phyloP scores from a whole-genome alignment of 2,888 invertebrate genomes.

The Rugalucina vietnamica region DNA sequence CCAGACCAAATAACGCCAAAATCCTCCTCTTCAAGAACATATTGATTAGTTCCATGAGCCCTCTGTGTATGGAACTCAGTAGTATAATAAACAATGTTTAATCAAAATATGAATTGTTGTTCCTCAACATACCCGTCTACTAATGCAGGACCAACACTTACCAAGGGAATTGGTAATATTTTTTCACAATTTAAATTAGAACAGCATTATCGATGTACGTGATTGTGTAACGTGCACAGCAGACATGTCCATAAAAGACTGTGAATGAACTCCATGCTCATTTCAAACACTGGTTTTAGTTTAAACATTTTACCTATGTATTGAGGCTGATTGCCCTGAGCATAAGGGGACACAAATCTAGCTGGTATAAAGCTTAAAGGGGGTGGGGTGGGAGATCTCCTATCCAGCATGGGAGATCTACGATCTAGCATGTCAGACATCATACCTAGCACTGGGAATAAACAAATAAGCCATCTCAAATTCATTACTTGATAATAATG shows the following conservation, averaged over 20 bases:
- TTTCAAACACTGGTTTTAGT: not conserved
- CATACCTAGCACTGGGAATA: not conserved
- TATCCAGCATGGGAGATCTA: conserved; percentile 66
- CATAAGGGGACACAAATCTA: conserved; percentile 67
- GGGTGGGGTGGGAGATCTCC: conserved; percentile 55
- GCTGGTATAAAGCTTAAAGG: conserved; percentile 51
- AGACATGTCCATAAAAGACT: not conserved
- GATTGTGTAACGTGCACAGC: not conserved
- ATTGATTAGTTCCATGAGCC: too few species aligned
- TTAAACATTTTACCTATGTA: conserved; percentile 59
- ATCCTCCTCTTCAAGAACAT: too few species aligned
- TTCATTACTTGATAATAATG: too few species aligned
- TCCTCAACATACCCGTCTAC: too few species aligned
- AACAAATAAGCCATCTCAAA: too few species aligned
- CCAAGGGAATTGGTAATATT: too few species aligned
- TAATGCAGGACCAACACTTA: too few species aligned
- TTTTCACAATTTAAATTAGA: too few species aligned
- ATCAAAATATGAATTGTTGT: too few species aligned
- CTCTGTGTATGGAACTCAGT: too few species aligned
- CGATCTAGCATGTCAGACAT: conserved; percentile 38
- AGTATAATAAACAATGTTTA: not conserved
- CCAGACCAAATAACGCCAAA: too few species aligned
- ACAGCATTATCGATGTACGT: too few species aligned
- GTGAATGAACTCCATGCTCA: not conserved
- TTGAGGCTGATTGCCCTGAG: conserved; percentile 41